Evolutionary conservation across 2,797 vertebrate species (phyloP), one percentile per base, ranked within the genome.

Genomic region (Mus spretus): DNA sequence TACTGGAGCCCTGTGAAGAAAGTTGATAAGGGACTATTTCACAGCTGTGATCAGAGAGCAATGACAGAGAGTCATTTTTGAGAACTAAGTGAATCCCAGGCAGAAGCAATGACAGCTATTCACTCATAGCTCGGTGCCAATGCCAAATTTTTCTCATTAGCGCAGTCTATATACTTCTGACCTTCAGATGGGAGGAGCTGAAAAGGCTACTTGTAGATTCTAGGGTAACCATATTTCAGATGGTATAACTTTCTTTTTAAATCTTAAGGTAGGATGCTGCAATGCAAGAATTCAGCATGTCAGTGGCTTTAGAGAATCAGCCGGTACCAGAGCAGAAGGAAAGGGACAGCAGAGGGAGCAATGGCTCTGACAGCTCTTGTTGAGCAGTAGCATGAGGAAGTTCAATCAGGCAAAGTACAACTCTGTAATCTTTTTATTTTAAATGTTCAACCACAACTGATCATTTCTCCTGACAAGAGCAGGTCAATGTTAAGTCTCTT

Each of bases 21-120:
- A 95, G 91, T 61, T 94, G 63, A 70, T 74, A 61, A 95, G 74
- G 44, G 55, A 84, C 37, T 67, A 65, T 89, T 94, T 82, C 37
- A 91, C 83, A 86, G 50, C 47, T 81, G 59, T 89, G 72, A 91
- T 86, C 90, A 80, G 4, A 31, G n/a, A 86, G 65, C 47, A 65
- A 37, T 40, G 37, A 63, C 57, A 93, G 94, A 93, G 47, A 63
- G 50, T 84, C 55, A 44, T 78, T 8, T 93, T 31, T 81, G 70
- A 61, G 50, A 95, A 40, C 3, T 59, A 44, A 15, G 65, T 67
- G 61, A 15, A 37, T 11, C 63, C 26, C 47, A 40, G 59, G 72
- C 61, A 93, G 40, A 89, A 75, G 65, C 31, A 13, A 40, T 79
- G 77, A 20, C 40, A 86, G 44, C 17, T 67, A 47, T 37, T 92